phyloP scores from a whole-genome alignment of 92 coral and sea anemone genomes.

The Heteractis magnifica region DNA sequence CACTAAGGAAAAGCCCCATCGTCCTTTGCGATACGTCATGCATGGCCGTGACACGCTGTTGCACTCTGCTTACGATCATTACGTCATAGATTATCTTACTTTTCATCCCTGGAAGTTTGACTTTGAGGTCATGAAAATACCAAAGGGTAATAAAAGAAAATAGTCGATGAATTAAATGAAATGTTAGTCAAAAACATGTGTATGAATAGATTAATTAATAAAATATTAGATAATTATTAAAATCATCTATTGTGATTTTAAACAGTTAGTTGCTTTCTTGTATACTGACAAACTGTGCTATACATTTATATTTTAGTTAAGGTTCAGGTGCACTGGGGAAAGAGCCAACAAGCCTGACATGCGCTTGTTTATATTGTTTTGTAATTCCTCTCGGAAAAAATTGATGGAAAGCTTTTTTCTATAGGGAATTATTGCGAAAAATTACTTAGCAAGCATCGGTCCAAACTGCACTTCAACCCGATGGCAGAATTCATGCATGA shows the following conservation, averaged over 20 bases:
- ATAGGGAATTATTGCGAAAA: conserved; percentile 67
- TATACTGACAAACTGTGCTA: too few species aligned
- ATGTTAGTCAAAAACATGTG: too few species aligned
- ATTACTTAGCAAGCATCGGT: conserved; percentile 60
- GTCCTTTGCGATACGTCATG: conserved; percentile 86
- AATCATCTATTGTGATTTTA: too few species aligned
- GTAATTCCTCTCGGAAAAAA: background rate
- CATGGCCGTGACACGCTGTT: conserved; percentile 84
- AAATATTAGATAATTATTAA: too few species aligned
- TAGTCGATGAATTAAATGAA: too few species aligned
- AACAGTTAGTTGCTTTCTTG: too few species aligned
- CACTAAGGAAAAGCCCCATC: conserved; percentile 72
- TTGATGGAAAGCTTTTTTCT: too few species aligned
- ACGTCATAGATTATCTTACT: conserved; percentile 76
- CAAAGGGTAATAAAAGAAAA: conserved; percentile 53
- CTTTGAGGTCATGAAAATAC: conserved; percentile 73
- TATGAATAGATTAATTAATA: too few species aligned
- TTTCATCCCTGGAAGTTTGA: conserved; percentile 86
- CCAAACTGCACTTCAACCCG: conserved; percentile 79
- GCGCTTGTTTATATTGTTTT: too few species aligned
- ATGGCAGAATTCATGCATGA: conserved; percentile 96
- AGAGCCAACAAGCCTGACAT: too few species aligned
- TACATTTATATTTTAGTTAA: too few species aligned
- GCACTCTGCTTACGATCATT: conserved; percentile 86
- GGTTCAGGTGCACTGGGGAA: too few species aligned